Base-by-base conservation (phyloP, 2,113 vertebrate genomes). In the Petrocephalus zakoni region DNA sequence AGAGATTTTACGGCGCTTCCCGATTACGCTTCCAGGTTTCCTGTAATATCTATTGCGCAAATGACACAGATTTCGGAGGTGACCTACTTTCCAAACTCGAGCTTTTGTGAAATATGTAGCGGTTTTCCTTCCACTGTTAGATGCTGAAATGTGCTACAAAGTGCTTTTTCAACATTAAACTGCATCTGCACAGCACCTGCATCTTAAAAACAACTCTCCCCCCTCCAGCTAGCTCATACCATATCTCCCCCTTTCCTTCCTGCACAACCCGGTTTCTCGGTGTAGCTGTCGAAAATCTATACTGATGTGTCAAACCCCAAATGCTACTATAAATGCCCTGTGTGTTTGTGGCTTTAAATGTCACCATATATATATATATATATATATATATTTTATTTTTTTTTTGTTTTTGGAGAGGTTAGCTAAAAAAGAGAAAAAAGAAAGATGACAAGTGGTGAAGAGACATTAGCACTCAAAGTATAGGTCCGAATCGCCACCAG, bases 1-100 rank as follows among this genome's bases (percentile, higher is more conserved):
- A 64, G 86, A 72, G 58, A 34, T n/a, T 87, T 87, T 72, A 22
- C 42, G 42, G 64, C 19, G 87, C 75, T 68, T 87, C 42, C 51
- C 46, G 87, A 51, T 34, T 51, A n/a, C 0, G 61, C 47, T 29
- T 53, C 19, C 42, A 49, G 87, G 51, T 88, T 88, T 78, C 87
- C 87, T n/a, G 87, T 55, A 52, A 55, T 81, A 55, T 81, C 47
- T 53, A 81, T 78, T 37, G 22, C 10, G 25, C 6, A 52, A 82
- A 56, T 55, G 37, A 55, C 87, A 81, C 34, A 68, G 72, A 81
- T 75, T 78, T 81, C 68, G 37, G 72, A 81, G 87, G 19, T 52
- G 68, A 56, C 17, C 25, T 15, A 53, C 15, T 37, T 81, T 88
- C 68, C 68, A 55, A 56, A 37, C 87, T 13, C 19, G 22, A 37